Base-by-base conservation (phyloP, 2,113 vertebrate genomes). In the Lepisosteus osseus region DNA sequence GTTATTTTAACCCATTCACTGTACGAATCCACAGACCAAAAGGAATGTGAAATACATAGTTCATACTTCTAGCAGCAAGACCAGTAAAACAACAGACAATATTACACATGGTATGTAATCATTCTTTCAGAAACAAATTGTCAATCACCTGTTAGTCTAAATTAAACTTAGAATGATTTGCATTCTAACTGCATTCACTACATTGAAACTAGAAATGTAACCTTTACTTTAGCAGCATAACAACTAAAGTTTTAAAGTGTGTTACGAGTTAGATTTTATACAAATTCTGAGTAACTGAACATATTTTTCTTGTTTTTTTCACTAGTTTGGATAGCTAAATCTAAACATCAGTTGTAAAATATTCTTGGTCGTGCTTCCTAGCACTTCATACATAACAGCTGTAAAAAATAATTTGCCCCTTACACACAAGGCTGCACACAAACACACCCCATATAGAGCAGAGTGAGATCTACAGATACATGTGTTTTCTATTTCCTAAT, bases 401-500 rank as follows among this genome's bases (percentile, higher is more conserved):
- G 67, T 69, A 55, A 69, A 68, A 4, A 14, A 41, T 5, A 68
- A 67, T 57, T 57, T 64, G 57, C 14, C 57, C 47, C 62, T 57
- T 15, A 56, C 69, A 61, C 57, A 74, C 76, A 72, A 61, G 68
- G 73, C 72, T 0, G 68, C 68, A 47, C 41, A 43, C 68, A 42
- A 15, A 43, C 61, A 42, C 8, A 40, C 9, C 67, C 56, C 57
- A 57, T 62, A 69, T 8, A 67, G 73, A 62, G 44, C 8, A 29
- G 57, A 75, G 71, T 44, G 69, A 59, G 11, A 47, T 44, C 40
- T 72, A 67, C 71, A 76, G 65, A 61, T 73, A 67, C 84, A 86
- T 70, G 74, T 85, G 85, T 80, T 84, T 82, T 75, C 76, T 77
- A 85, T 88, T 87, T 82, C 29, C 67, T 51, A 66, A 59, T 77